These are phyloP conservation scores for Cacatua alba DNA, from an alignment of 2,113 vertebrate genomes.

Conservation along the genomic window DNA sequence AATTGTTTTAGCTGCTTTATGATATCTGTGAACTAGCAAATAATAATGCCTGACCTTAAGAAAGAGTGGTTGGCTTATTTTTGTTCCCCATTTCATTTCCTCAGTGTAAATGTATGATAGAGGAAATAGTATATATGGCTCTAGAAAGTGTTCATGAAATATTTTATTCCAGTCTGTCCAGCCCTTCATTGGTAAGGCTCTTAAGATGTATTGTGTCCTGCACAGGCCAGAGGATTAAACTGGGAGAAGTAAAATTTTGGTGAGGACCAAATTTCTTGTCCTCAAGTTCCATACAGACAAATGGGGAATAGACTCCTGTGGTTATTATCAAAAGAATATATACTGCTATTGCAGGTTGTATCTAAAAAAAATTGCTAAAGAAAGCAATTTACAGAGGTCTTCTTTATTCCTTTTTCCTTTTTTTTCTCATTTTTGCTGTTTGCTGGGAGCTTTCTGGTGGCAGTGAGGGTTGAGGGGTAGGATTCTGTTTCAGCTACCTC, in stretches of 20 bases:
- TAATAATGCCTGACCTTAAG: not conserved
- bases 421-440: not conserved
- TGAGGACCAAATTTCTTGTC: not conserved
- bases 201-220: not conserved
- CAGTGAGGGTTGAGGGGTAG: not conserved
- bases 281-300: not conserved
- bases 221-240: not conserved
- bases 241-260: not conserved
- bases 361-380: not conserved
- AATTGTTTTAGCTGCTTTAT: not conserved
- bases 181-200: not conserved
- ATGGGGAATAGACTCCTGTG: not conserved
- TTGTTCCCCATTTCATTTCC: not conserved
- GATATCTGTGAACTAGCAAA: not conserved
- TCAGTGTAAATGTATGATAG: not conserved
- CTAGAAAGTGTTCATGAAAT: not conserved
- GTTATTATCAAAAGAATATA: not conserved
- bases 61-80: not conserved
- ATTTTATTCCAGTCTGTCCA: not conserved
- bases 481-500: not conserved
- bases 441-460: not conserved
- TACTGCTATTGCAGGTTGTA: not conserved
- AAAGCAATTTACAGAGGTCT: not conserved
- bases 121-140: not conserved
- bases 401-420: not conserved